Base-by-base conservation (phyloP, 2,113 vertebrate species). In the Corvus moneduloides region DNA sequence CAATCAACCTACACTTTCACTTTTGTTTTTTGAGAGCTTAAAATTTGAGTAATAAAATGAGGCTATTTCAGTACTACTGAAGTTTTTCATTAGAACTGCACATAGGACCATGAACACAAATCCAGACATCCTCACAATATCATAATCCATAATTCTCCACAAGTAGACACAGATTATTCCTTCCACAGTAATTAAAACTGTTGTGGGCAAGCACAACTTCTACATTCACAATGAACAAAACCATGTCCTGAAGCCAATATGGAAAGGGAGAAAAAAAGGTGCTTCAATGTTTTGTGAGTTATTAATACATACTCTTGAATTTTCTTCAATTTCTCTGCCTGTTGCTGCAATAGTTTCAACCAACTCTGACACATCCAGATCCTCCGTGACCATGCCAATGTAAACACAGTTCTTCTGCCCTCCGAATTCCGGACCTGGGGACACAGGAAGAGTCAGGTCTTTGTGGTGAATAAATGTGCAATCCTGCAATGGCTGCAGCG, bases 241-340 rank as follows among this genome's bases (percentile, higher is more conserved):
- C 84, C 88, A 85, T 3, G 43, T 73, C 51, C 84, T 85, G 67
- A 95, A 91, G 72, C 78, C 87, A 93, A 48, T 44, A 46, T 54
- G 83, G 32, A 92, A 44, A 20, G 76, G 51, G 6, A 87, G n/a
- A 32, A 76, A 28, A 75, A 71, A 37, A 35, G 82, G 68, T 58
- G 32, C 48, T 63, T 64, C 77, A 86, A 92, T 12, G 18, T 44
- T 87, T 37, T 67, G 33, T 44, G 72, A 71, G 46, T 86, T 67
- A 66, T 59, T 62, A 56, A 87, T 95, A 98, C 98, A 71, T 98
- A 99, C 99, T 98, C 98, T 98, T 66, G 99, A 99, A 68, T 98
- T 99, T 94, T 99, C 99, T 96, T 99, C 99, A 32, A 99, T 99
- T 86, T 99, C 99, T 92, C 97, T 98, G 71, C 99, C 99, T 16